Conservation (phyloP, 2,888 invertebrate genomes). For the Gisinianus flammeolus region DNA sequence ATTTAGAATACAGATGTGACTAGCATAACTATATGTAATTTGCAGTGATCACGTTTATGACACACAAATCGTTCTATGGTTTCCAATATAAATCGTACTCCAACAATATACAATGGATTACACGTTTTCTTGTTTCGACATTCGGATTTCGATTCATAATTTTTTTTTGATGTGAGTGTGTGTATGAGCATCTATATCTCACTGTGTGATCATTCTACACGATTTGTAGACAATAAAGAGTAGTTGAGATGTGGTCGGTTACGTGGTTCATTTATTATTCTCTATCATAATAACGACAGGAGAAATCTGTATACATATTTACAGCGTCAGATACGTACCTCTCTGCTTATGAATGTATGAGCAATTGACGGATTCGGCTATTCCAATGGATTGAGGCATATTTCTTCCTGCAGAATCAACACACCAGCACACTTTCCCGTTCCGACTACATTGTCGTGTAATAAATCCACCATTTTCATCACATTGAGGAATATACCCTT, state of each 20-base stretch:
- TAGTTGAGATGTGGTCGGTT: no score
- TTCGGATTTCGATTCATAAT: neutral
- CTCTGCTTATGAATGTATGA: constrained; percentile 59
- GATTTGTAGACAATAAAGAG: no score
- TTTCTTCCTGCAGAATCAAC: constrained; percentile 79
- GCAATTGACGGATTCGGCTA: constrained; percentile 74
- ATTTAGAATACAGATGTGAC: neutral
- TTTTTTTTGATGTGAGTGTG: neutral
- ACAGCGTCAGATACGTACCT: neutral
- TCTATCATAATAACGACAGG: neutral
- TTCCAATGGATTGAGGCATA: constrained; percentile 79
- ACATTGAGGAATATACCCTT: constrained; percentile 85
- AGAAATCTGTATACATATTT: no score
- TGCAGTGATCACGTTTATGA: constrained; percentile 23
- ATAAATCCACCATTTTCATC: constrained; percentile 72
- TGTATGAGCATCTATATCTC: no score
- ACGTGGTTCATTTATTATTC: neutral
- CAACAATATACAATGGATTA: constrained; percentile 5
- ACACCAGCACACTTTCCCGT: constrained; percentile 87
- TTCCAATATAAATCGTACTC: neutral
- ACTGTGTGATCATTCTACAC: no score
- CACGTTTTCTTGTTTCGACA: neutral
- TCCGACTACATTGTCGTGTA: constrained; percentile 79
- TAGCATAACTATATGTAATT: constrained; percentile 17
- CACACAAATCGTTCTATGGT: constrained; percentile 7